phyloP scores from a whole-genome alignment of 2,888 invertebrate genomes.

The Ennomos fuscantarius region DNA sequence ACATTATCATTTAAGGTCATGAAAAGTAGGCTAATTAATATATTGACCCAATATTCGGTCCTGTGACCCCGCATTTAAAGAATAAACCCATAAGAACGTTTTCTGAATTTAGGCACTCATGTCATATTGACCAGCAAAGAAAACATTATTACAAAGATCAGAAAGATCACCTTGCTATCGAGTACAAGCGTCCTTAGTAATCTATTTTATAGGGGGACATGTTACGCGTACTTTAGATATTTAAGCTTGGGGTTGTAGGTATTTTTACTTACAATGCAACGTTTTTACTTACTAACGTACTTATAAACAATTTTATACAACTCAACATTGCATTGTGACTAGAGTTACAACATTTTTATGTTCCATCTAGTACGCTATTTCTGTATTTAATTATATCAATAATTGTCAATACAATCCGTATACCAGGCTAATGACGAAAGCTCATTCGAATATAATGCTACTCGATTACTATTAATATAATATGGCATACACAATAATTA shows the following conservation, averaged over 20 bases:
- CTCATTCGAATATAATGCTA: slow-evolving; percentile 77
- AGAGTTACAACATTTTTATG: slow-evolving; percentile 57
- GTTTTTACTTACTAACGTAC: slow-evolving; percentile 46
- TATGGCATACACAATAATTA: slow-evolving; percentile 62
- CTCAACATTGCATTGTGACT: slow-evolving; percentile 51
- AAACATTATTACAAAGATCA: background rate
- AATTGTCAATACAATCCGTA: slow-evolving; percentile 62
- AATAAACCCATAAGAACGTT: slow-evolving; percentile 26
- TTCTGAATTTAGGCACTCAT: slow-evolving; percentile 29
- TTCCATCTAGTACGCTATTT: slow-evolving; percentile 64
- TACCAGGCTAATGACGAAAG: slow-evolving; percentile 81
- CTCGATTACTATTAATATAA: slow-evolving; percentile 60
- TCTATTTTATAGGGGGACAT: slow-evolving; percentile 41
- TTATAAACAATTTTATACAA: slow-evolving; percentile 39
- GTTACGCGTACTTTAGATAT: slow-evolving; percentile 34
- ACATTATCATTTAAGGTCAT: no score
- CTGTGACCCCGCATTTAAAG: slow-evolving; percentile 19
- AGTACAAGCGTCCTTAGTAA: slow-evolving; percentile 34
- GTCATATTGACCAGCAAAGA: slow-evolving; percentile 9
- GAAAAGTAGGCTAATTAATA: no score
- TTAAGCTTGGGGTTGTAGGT: slow-evolving; percentile 60
- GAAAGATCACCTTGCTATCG: slow-evolving; percentile 16
- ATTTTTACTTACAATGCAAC: slow-evolving; percentile 56
- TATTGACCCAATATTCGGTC: slow-evolving; percentile 11
- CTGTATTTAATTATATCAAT: slow-evolving; percentile 53